Evolutionary conservation across 2,113 vertebrate genomes (phyloP).

Genomic region (Saguinus imperator): DNA sequence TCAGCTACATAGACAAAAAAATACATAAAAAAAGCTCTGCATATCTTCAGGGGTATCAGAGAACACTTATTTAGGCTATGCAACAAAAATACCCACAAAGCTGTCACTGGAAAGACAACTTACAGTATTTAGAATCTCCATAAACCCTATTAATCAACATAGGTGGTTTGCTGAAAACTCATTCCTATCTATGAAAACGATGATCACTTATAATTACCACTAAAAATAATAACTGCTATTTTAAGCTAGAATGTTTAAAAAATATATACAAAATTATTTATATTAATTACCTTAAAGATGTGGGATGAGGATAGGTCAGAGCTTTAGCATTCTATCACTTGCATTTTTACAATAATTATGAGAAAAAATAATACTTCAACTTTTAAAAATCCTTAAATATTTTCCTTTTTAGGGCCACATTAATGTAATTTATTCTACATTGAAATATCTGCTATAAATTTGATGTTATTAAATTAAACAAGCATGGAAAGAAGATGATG

Average conservation of each 20-base stretch:
- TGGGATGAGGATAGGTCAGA: background rate
- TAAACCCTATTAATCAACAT: background rate
- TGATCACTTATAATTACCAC: background rate
- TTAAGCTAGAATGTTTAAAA: background rate
- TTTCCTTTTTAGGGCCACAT: background rate
- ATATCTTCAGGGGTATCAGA: background rate
- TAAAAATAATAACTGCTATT: background rate
- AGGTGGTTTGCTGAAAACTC: background rate
- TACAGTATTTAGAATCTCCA: background rate
- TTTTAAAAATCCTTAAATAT: background rate
- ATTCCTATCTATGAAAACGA: background rate
- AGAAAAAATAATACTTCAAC: background rate
- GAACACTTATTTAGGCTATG: background rate
- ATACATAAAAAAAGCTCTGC: background rate
- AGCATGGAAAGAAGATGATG: background rate
- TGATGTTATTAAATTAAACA: background rate
- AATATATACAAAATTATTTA: background rate
- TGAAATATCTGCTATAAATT: background rate
- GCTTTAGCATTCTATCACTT: background rate
- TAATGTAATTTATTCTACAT: background rate
- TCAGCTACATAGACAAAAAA: background rate
- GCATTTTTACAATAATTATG: conserved; percentile 19
- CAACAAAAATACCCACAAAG: background rate
- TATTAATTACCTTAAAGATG: background rate
- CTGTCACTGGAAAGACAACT: background rate